Evolutionary conservation across 2,797 vertebrate genomes (phyloP).

Genomic region (Rhinichthys osculus): DNA sequence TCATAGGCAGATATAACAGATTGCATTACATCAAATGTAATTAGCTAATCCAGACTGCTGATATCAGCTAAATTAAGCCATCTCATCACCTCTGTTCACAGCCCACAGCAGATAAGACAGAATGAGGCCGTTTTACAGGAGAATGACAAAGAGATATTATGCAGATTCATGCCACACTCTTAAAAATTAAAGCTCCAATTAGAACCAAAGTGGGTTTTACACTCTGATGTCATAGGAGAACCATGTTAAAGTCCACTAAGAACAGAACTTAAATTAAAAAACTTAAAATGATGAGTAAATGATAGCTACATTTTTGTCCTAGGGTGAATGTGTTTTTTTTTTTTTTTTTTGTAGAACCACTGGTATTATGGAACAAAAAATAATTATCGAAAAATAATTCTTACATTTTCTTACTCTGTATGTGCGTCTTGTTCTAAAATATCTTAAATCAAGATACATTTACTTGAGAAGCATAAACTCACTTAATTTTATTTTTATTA

Average conservation of each 20-base stretch:
- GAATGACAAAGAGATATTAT: conserved; percentile 6
- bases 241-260: not conserved
- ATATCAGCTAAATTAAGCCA: conserved; percentile 48
- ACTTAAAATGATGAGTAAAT: no score
- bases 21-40: conserved; percentile 52
- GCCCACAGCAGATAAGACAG: conserved; percentile 49
- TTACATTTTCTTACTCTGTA: no score
- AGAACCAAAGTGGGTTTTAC: not conserved
- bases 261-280: no score
- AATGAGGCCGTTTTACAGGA: conserved; percentile 50
- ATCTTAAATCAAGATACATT: no score
- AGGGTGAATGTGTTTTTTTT: no score
- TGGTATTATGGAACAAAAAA: no score
- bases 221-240: not conserved
- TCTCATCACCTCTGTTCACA: conserved; percentile 31
- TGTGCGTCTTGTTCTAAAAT: no score
- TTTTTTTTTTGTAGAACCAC: no score
- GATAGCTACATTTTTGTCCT: no score
- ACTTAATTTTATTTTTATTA: no score
- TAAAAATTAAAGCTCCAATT: not conserved
- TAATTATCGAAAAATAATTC: no score
- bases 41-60: conserved; percentile 49
- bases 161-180: not conserved
- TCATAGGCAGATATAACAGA: conserved; percentile 37
- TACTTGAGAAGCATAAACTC: no score